Percentiles rank a stretch among this genome's conserved stretches.
phyloP scores from a whole-genome alignment of 2,888 invertebrate genomes.

The Coleophora deauratella region DNA sequence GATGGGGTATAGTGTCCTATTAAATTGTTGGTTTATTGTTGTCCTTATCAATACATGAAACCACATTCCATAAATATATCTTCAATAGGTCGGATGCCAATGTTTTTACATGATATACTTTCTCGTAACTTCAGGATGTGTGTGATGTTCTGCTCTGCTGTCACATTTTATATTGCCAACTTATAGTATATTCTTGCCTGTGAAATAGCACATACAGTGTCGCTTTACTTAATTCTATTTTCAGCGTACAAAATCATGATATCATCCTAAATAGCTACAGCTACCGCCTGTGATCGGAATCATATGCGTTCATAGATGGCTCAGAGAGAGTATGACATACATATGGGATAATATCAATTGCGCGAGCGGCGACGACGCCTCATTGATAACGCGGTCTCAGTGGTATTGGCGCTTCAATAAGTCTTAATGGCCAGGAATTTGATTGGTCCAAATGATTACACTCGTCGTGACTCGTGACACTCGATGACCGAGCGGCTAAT shows the following conservation, averaged over 20 bases:
- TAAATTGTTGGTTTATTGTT: slow-evolving; percentile 8
- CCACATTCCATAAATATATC: not conserved
- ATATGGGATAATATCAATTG: slow-evolving; percentile 26
- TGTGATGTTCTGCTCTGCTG: too few species aligned
- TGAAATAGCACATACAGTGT: too few species aligned
- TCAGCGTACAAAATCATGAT: too few species aligned
- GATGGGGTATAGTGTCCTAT: slow-evolving; percentile 11
- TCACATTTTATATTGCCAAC: too few species aligned
- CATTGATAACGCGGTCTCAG: slow-evolving; percentile 34
- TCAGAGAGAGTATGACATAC: not conserved
- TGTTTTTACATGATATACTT: too few species aligned
- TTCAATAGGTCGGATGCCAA: not conserved
- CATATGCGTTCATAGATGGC: too few species aligned
- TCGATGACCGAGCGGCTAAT: slow-evolving; percentile 42
- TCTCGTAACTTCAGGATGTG: too few species aligned
- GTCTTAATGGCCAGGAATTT: slow-evolving; percentile 41
- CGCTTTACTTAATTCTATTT: too few species aligned
- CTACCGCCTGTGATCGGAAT: too few species aligned
- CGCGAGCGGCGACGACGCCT: slow-evolving; percentile 21
- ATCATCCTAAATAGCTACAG: too few species aligned
- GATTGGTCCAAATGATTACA: slow-evolving; percentile 34
- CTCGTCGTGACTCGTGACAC: slow-evolving; percentile 37
- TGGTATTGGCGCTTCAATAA: slow-evolving; percentile 40
- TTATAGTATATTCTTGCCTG: too few species aligned
- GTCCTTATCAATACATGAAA: slow-evolving; percentile 4